Evolutionary conservation across 2,888 invertebrate genomes (phyloP), one percentile per base, ranked within the genome.

Genomic region (Ceratothoa steindachneri): DNA sequence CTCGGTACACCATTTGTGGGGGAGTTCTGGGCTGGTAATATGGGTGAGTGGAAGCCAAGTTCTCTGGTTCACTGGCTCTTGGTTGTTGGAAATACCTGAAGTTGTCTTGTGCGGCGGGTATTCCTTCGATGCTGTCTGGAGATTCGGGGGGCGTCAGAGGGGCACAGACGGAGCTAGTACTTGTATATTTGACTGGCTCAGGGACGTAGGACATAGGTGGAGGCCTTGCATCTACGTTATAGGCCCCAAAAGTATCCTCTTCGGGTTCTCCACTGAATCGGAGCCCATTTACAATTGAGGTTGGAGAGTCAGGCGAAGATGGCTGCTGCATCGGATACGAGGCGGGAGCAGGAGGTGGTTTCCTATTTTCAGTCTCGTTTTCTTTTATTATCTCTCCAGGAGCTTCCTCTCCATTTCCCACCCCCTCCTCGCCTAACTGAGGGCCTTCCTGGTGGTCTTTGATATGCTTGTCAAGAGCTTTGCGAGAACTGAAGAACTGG

Each of bases 381-480:
- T 19, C 55, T 55, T 55, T 55, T 7, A 22, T 5, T 1, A 30
- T 29, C n/a, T 71, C 66, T 2, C 15, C 60, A 22, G 64, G 41
- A 41, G 65, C n/a, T 12, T 41, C 65, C 15, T 64, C 7, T 7
- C 5, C 9, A 19, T 15, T 9, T 9, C 41, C 41, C 41, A 41
- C 41, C 41, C 7, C 41, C 41, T 9, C 41, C 41, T 5, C 41
- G 7, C 7, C 7, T 15, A 27, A 60, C 24, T n/a, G 15, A 28
- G 22, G 52, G 2, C 84, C 83, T 75, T 90, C 89, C 52, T 90
- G 89, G 82, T 91, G 91, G 0, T 89, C 89, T 83, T 91, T 91
- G 72, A 94, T 93, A 84, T 95, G 94, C 19, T 91, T 89, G 83
- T 94, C 94, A 91, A 95, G 92, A 81, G 91, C 90, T 83, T 94